A percentile compares a stretch with the other conserved stretches of the same genome.
phyloP scores from a whole-genome alignment of 2,113 vertebrate genomes.

The Phocoena phocoena region DNA sequence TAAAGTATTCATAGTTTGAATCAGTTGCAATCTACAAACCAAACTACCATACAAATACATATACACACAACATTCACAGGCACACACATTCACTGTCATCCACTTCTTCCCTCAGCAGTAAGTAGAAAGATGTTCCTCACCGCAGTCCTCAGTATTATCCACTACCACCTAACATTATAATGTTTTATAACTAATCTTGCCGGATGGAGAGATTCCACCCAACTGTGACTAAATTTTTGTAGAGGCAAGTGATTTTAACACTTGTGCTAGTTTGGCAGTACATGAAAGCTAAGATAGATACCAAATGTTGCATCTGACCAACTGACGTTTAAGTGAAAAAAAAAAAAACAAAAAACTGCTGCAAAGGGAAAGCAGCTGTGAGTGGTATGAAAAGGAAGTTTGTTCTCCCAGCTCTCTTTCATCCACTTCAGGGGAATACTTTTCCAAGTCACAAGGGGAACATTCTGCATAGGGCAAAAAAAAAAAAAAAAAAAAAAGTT shows the following conservation, averaged over 20 bases:
- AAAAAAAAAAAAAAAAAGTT: neutral
- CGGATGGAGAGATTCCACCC: neutral
- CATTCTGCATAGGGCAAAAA: slow-evolving; percentile 10
- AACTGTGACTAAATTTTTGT: neutral
- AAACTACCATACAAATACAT: neutral
- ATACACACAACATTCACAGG: neutral
- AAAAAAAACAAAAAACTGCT: neutral
- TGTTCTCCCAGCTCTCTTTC: slow-evolving; percentile 28
- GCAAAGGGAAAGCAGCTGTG: neutral
- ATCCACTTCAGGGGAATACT: neutral
- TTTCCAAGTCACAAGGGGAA: slow-evolving; percentile 50
- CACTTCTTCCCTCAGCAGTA: neutral
- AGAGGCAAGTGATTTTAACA: slow-evolving; percentile 54
- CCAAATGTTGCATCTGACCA: slow-evolving; percentile 36
- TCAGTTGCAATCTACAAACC: neutral
- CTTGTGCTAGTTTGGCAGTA: slow-evolving; percentile 14
- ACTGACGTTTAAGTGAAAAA: neutral
- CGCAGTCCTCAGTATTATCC: slow-evolving; percentile 17
- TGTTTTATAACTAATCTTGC: neutral
- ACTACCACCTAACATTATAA: neutral
- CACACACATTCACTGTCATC: neutral
- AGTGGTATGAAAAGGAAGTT: neutral
- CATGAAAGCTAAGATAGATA: slow-evolving; percentile 25
- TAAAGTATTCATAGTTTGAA: slow-evolving; percentile 1
- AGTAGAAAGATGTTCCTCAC: slow-evolving; percentile 55